Base-by-base conservation (phyloP, 1,140 invertebrate species). In the Sitophilus oryzae region DNA sequence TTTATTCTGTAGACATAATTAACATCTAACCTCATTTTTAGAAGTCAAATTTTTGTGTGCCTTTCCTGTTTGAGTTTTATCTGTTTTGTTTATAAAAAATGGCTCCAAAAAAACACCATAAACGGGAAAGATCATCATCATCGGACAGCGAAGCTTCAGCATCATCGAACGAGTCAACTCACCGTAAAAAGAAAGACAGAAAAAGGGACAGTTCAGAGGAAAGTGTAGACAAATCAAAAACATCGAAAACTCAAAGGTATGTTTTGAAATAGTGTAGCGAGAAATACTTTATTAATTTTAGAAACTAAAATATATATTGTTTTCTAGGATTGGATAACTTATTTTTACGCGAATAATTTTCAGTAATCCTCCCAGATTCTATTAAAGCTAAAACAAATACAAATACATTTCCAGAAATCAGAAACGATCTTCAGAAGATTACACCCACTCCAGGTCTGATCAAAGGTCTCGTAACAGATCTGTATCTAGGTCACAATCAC, bases 371-470 rank as follows among this genome's bases (percentile, higher is more conserved):
- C 15, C 9, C 22, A 30, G 19, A 30, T 15, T 11, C 9, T 21
- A 51, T 38, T 42, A 56, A 53, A 45, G n/a, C 16, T 49, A 43
- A 43, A 53, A 35, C 42, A 53, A 10, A n/a, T 20, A 40, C 5
- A 18, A 5, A 4, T 36, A 9, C 16, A 45, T 36, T 45, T 36
- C 6, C 42, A 45, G 36, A 53, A 14, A 41, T 35, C 22, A 22
- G 21, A 53, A 34, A 23, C 2, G 18, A 22, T 16, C 51, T n/a
- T 51, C 40, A 38, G 35, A 30, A 20, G 47, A 50, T 36, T 20
- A 22, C 8, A 36, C 30, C 18, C 20, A 25, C 15, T 37, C 23
- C 18, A 22, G 19, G 43, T n/a, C 44, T 42, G 40, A 20, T 19
- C 15, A 42, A 5, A 42, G 10, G 19, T 2, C 15, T 6, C 36